Evolutionary conservation across 2,888 invertebrate genomes (phyloP).

Genomic region (Myopa testacea): DNA sequence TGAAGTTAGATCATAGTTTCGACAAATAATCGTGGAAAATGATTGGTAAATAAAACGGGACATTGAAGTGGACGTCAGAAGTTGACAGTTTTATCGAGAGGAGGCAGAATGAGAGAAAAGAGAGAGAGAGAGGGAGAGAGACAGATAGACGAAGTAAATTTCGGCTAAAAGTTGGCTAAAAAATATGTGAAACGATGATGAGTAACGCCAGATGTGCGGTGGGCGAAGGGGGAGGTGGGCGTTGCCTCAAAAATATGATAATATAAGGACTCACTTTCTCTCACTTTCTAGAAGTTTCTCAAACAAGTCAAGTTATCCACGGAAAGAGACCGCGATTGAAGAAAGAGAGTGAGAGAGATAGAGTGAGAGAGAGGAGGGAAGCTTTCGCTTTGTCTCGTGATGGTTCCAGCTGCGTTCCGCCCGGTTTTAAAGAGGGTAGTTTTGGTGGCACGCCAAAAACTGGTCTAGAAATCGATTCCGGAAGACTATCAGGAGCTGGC

Average conservation of each 20-base stretch:
- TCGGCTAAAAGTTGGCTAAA: conserved; percentile 6
- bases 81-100: background rate
- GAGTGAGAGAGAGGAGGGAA: background rate
- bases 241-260: too few species aligned
- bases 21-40: conserved; percentile 26
- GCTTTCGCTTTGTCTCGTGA: background rate
- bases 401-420: background rate
- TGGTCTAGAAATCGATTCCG: conserved; percentile 5
- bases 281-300: too few species aligned
- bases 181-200: too few species aligned
- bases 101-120: background rate
- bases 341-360: background rate
- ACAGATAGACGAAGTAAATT: background rate
- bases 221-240: background rate
- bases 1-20: conserved; percentile 16
- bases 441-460: conserved; percentile 14
- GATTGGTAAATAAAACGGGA: conserved; percentile 8
- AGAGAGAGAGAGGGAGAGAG: background rate
- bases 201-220: too few species aligned
- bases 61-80: conserved; percentile 2
- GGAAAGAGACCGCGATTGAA: too few species aligned
- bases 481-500: background rate
- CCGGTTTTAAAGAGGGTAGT: conserved; percentile 10
- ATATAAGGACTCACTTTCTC: too few species aligned
- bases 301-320: too few species aligned